Evolutionary conservation across 2,888 invertebrate species (phyloP).

Genomic region (Chrysolina americana): DNA sequence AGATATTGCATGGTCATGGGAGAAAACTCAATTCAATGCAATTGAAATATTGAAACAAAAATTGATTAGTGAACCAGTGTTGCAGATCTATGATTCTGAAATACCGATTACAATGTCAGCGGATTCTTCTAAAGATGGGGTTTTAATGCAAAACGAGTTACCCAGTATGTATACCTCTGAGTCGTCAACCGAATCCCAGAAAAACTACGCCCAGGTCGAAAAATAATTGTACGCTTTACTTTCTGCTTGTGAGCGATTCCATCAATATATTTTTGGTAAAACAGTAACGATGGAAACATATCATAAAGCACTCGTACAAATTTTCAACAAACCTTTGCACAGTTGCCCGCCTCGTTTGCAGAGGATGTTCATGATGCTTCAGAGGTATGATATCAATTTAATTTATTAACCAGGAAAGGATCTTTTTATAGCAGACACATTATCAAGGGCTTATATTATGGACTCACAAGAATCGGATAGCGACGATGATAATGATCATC

Average conservation of each 20-base stretch:
- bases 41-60: not conserved
- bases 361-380: constrained; percentile 30
- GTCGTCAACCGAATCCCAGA: not conserved
- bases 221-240: constrained; percentile 43
- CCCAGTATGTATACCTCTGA: too few relatives aligned
- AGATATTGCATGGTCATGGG: constrained; percentile 29
- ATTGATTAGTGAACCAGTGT: not conserved
- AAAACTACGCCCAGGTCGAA: constrained; percentile 1
- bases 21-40: not conserved
- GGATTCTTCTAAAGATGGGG: too few relatives aligned
- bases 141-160: too few relatives aligned
- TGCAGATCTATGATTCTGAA: not conserved
- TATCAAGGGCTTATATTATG: constrained; percentile 27
- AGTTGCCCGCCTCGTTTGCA: constrained; percentile 26
- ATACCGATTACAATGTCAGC: not conserved
- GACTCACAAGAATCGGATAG: not conserved
- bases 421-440: constrained; percentile 43
- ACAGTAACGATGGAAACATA: constrained; percentile 15
- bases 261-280: constrained; percentile 33
- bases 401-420: constrained; percentile 47
- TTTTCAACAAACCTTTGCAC: constrained; percentile 44
- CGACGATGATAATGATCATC: not conserved
- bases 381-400: constrained; percentile 45
- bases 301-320: constrained; percentile 31
- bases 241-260: constrained; percentile 55